A percentile compares a stretch with the other conserved stretches of the same genome.
Conservation (phyloP, 1,140 invertebrate species). For the Drosophila mauritiana region DNA sequence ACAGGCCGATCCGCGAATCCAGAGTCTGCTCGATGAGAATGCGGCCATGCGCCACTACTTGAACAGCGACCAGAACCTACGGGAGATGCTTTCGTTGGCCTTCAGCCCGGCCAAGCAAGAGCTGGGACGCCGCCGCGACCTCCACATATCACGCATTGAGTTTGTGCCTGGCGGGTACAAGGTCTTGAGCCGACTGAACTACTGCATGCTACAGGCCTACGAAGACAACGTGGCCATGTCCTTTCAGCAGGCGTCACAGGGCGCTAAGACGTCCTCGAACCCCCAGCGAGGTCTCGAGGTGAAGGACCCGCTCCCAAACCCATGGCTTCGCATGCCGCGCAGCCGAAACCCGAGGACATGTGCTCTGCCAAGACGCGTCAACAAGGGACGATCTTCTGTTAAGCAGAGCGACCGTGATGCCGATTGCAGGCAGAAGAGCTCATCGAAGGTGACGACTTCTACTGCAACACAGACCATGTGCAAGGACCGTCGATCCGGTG, state of each 20-base stretch:
- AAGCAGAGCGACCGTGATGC: background rate
- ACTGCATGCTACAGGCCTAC: conserved; percentile 29
- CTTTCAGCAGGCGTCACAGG: conserved; percentile 11
- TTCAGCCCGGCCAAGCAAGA: conserved; percentile 56
- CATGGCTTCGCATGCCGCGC: conserved; percentile 25
- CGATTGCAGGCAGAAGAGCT: background rate
- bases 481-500: no score
- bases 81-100: conserved; percentile 31
- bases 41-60: conserved; percentile 43
- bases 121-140: conserved; percentile 46
- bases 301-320: conserved; percentile 57
- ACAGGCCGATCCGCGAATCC: conserved; percentile 30
- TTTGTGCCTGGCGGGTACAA: conserved; percentile 39
- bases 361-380: background rate
- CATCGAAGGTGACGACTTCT: background rate
- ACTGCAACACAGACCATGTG: background rate
- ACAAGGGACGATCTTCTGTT: background rate
- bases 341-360: no score
- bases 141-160: conserved; percentile 55
- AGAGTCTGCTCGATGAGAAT: conserved; percentile 33
- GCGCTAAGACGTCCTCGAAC: background rate
- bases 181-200: conserved; percentile 17
- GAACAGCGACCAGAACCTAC: conserved; percentile 56
- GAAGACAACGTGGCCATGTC: conserved; percentile 55
- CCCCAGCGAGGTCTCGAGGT: conserved; percentile 61